Conservation (phyloP, 2,797 vertebrate genomes). For the Onychomys arenicola region DNA sequence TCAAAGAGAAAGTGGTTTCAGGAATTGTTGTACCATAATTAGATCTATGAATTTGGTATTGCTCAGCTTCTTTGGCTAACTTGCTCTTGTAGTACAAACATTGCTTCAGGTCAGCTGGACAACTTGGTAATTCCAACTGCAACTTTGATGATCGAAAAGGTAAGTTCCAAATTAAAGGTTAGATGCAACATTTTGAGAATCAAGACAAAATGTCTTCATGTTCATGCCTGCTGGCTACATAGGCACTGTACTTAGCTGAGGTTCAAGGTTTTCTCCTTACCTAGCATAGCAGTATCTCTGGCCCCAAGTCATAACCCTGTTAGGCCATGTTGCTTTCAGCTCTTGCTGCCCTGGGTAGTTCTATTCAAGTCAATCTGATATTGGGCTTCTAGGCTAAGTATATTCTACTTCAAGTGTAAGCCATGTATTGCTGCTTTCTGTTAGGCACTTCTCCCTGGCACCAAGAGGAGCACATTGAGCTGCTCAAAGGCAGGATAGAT, state of each 20-base stretch:
- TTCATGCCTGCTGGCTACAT: neutral
- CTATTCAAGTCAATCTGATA: neutral
- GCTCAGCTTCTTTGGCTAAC: conserved; percentile 22
- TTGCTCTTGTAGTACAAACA: conserved; percentile 41
- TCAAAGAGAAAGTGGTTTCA: conserved; percentile 53
- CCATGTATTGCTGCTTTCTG: neutral
- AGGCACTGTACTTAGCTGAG: neutral
- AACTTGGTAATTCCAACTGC: conserved; percentile 50
- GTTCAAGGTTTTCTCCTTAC: neutral
- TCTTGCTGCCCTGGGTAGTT: neutral
- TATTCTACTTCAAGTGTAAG: neutral
- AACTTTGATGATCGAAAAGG: conserved; percentile 32
- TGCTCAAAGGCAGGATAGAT: neutral
- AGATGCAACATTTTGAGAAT: neutral
- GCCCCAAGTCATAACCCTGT: neutral
- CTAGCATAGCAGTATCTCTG: neutral
- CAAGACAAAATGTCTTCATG: conserved; percentile 30
- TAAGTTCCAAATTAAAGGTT: conserved; percentile 44
- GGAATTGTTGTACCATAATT: conserved; percentile 64
- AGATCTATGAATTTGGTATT: conserved; percentile 46
- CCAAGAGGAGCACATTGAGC: neutral
- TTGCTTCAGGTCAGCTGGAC: conserved; percentile 47
- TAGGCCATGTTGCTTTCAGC: neutral
- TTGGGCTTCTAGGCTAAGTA: neutral
- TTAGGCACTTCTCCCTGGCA: neutral